These are phyloP conservation scores for Trachelus troglodyta DNA, from an alignment of 2,888 invertebrate genomes.

Conservation along the genomic window DNA sequence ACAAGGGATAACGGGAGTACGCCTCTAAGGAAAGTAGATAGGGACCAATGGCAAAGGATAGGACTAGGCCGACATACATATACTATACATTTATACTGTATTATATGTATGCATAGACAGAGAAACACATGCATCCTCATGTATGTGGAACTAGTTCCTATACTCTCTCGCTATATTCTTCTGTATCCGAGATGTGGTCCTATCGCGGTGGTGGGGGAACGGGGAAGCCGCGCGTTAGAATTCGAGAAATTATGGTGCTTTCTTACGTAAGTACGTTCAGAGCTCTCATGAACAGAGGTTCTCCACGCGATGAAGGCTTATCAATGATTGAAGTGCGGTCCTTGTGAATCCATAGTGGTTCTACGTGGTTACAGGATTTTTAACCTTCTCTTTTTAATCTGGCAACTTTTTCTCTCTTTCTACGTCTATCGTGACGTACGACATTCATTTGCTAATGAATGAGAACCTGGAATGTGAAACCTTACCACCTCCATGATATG, in stretches of 20 bases:
- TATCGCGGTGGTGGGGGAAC: background rate
- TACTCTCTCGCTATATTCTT: background rate
- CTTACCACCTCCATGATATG: slow-evolving; percentile 31
- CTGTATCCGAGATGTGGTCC: background rate
- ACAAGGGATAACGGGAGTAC: background rate
- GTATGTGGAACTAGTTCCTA: background rate
- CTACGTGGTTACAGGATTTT: background rate
- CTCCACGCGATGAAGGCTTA: background rate
- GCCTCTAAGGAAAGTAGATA: background rate
- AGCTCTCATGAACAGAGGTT: background rate
- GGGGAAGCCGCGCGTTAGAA: background rate
- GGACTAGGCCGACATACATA: background rate
- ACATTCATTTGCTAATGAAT: slow-evolving; percentile 20
- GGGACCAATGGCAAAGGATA: background rate
- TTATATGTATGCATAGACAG: background rate
- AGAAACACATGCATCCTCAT: background rate
- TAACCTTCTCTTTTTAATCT: background rate
- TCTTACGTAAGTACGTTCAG: slow-evolving; percentile 5
- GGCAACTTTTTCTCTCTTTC: background rate
- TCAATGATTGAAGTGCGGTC: background rate
- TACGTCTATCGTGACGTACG: background rate
- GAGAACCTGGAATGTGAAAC: slow-evolving; percentile 43
- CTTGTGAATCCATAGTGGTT: background rate
- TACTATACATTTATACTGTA: background rate
- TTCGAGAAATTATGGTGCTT: slow-evolving; percentile 1